Evolutionary conservation across 2,888 invertebrate species (phyloP), one percentile per base, ranked within the genome.

Genomic region (Cephus pulcher): DNA sequence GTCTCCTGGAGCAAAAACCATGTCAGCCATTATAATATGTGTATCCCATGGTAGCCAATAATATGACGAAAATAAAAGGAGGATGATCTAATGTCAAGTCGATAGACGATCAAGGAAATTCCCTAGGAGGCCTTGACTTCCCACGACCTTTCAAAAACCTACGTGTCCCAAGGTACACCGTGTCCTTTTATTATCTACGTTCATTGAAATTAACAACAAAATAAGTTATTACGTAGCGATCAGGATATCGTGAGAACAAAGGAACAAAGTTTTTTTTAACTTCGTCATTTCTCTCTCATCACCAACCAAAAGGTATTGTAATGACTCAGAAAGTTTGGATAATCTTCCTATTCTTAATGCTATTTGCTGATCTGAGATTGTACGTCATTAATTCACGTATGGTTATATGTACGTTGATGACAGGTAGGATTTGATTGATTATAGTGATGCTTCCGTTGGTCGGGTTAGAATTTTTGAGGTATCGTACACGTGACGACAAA

Each of bases 41-140:
- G 23, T 56, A 2, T 23, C 56, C 56, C 23, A 23, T 56, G 23
- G 9, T 56, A 23, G 56, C 56, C 56, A 56, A 56, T 56, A 56
- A 56, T 56, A 23, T 9, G 0, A 56, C 1, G 6, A 9, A 23
- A 56, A 56, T 9, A 56, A 56, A 56, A 9, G 56, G 56, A 56
- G 23, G 71, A 71, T 71, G 71, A 32, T 71, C 71, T 71, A 71
- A 71, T 34, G 71, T 71, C 71, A 71, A 30, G 71, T 71, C 32
- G 34, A 34, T 71, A 56, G 23, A 56, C 23, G 56, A 56, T 56
- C 56, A 56, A 56, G 56, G 56, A 56, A 56, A 23, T 56, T 56
- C 56, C 56, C 56, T 56, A 56, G 15, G 56, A 56, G 23, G 23
- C 56, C 56, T 56, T 56, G 56, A 56, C 23, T 23, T 56, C 56